These are phyloP conservation scores for Willowsia nigromaculata DNA, from an alignment of 2,888 invertebrate species.

Conservation along the genomic window DNA sequence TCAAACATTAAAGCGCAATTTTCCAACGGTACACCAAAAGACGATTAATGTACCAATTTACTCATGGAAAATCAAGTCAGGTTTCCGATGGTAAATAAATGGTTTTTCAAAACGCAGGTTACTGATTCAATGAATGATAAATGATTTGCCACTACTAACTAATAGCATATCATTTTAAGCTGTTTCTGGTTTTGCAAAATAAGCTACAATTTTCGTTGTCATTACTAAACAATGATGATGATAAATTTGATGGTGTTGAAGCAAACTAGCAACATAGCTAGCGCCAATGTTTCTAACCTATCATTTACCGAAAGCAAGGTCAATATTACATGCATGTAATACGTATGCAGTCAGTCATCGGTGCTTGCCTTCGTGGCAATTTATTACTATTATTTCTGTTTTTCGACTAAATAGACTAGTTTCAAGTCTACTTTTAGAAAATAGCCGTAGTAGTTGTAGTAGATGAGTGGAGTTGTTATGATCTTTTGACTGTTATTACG, in stretches of 20 bases:
- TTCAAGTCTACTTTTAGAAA: not conserved
- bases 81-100: constrained; percentile 16
- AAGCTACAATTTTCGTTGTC: constrained; percentile 29
- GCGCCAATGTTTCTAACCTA: constrained; percentile 42
- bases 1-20: too few relatives aligned
- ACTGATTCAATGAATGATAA: constrained; percentile 36
- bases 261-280: not conserved
- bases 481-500: not conserved
- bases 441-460: constrained; percentile 16
- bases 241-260: constrained; percentile 33
- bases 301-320: constrained; percentile 56
- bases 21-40: too few relatives aligned
- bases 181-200: constrained; percentile 12
- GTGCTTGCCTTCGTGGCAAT: too few relatives aligned
- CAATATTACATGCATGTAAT: too few relatives aligned
- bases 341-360: not conserved
- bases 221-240: not conserved
- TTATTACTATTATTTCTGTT: not conserved
- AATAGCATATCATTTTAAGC: not conserved
- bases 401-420: not conserved
- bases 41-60: too few relatives aligned
- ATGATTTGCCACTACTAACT: constrained; percentile 12
- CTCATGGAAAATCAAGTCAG: not conserved
- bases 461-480: not conserved
- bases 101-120: not conserved